Base-by-base conservation (phyloP, 1,140 invertebrate genomes). In the Lithobius niger region DNA sequence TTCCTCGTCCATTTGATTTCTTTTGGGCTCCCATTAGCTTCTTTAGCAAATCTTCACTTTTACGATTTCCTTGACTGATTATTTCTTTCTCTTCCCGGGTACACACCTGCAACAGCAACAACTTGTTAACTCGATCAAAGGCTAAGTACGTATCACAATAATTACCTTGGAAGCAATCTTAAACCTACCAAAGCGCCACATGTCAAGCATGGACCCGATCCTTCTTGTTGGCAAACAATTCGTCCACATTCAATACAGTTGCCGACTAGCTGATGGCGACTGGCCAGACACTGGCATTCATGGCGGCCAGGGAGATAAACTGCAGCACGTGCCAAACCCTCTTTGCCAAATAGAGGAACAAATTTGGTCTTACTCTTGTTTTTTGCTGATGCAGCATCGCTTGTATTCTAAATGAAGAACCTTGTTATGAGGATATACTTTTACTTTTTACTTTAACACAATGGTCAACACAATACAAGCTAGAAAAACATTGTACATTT, bases 161-260 rank as follows among this genome's bases (percentile, higher is more conserved):
- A n/a, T n/a, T n/a, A n/a, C n/a, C n/a, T n/a, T n/a, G n/a, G n/a
- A n/a, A n/a, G n/a, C n/a, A n/a, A n/a, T n/a, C n/a, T n/a, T n/a
- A 18, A 51, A 63, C 64, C 70, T 69, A 91, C 91, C 58, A 87
- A 68, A 62, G 81, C 79, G 1, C 81, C 84, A 75, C 97, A 99
- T 64, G 86, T 94, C 13, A 96, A 76, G 68, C 96, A 99, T 1
- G 91, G 88, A 0, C 96, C 96, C 28, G 91, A 84, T 1, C 95
- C 94, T 76, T 99, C 96, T 74, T 97, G 93, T 52, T 79, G 78
- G 73, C 95, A 99, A 22, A 98, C 86, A 64, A 99, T 86, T 59
- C 92, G 75, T 0, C 96, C 96, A 76, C 96, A 99, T 52, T 81
- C 80, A 0, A 88, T 65, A 64, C 96, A 99, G 72, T 99, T 99